These are phyloP conservation scores for Anodontia alba DNA, from an alignment of 2,888 invertebrate genomes.

Conservation along the genomic window DNA sequence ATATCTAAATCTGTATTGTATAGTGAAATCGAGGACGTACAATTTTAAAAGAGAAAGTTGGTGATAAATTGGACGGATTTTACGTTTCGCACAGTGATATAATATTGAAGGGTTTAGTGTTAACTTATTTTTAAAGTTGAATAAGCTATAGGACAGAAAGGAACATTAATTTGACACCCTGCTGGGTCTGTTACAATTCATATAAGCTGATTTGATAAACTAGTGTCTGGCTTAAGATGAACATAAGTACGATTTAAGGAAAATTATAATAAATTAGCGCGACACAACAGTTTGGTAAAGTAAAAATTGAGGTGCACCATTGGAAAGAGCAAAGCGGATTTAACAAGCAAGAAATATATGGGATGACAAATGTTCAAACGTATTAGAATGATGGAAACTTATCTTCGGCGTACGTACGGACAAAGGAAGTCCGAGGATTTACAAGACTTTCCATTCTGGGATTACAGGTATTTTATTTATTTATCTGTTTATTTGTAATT, in stretches of 20 bases:
- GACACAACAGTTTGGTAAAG: too few relatives aligned
- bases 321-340: too few relatives aligned
- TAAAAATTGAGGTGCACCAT: too few relatives aligned
- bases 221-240: not conserved
- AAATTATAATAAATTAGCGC: not conserved
- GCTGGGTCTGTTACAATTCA: not conserved
- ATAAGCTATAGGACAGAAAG: not conserved
- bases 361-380: not conserved
- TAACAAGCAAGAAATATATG: too few relatives aligned
- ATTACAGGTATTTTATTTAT: slow-evolving; percentile 58
- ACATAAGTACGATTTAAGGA: not conserved
- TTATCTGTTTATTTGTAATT: too few relatives aligned
- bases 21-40: too few relatives aligned
- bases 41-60: not conserved
- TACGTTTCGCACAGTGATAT: not conserved
- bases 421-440: slow-evolving; percentile 36
- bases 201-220: not conserved
- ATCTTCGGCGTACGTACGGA: slow-evolving; percentile 60
- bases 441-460: slow-evolving; percentile 65
- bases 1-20: not conserved
- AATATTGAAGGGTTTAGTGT: not conserved
- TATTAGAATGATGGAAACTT: slow-evolving; percentile 58
- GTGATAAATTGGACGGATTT: not conserved
- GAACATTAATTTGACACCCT: not conserved
- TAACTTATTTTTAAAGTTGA: slow-evolving; percentile 5